These are phyloP conservation scores for Rhombomys opimus DNA, from an alignment of 2,113 vertebrate species.

Conservation along the genomic window DNA sequence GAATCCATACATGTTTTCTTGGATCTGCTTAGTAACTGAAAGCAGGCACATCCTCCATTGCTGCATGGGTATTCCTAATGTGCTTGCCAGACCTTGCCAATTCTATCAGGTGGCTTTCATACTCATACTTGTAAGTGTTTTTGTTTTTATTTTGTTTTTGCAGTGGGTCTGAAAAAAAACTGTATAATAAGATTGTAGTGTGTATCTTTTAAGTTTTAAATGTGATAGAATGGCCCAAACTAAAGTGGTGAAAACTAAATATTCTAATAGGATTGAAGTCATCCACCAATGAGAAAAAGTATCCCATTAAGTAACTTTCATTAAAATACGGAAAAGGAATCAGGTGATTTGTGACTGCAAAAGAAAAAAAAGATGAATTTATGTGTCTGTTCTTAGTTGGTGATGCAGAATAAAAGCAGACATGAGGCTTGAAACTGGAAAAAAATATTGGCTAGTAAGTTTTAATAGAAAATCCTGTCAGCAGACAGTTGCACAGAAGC, in stretches of 20 bases:
- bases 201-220: conserved; percentile 17
- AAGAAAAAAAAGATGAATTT: conserved; percentile 18
- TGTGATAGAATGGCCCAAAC: neutral
- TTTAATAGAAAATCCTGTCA: neutral
- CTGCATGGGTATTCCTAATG: neutral
- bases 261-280: conserved; percentile 2
- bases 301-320: neutral
- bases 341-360: neutral
- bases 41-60: neutral
- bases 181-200: neutral
- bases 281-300: neutral
- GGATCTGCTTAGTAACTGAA: neutral
- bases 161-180: neutral
- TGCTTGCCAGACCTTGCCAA: neutral
- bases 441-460: neutral
- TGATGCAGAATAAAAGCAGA: conserved; percentile 1
- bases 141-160: neutral
- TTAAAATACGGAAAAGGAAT: neutral
- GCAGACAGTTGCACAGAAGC: neutral
- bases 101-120: neutral
- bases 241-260: neutral
- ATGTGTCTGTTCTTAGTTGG: neutral
- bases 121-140: neutral
- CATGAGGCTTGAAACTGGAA: neutral
- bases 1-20: neutral